Evolutionary conservation across 2,888 invertebrate genomes (phyloP).

Genomic region (Magallana nippona): DNA sequence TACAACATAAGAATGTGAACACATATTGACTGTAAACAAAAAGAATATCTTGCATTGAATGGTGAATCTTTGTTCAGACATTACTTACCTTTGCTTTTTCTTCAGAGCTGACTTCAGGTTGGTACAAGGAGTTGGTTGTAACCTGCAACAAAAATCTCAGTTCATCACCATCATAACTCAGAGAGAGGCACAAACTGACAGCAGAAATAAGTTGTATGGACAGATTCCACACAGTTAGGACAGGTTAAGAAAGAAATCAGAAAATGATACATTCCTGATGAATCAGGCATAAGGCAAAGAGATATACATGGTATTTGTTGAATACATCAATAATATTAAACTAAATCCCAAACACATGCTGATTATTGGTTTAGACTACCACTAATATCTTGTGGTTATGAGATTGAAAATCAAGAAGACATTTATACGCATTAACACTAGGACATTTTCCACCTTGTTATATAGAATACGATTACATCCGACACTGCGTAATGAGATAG

Average conservation of each 20-base stretch:
- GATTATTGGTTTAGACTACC: not conserved
- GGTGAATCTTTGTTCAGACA: no score
- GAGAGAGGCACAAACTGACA: no score
- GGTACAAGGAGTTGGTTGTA: conserved; percentile 11
- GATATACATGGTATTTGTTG: not conserved
- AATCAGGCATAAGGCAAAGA: not conserved
- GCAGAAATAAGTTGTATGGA: no score
- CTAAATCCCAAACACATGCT: conserved; percentile 15
- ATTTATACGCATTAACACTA: conserved; percentile 4
- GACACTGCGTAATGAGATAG: not conserved
- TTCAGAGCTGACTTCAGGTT: conserved; percentile 18
- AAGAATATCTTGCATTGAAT: no score
- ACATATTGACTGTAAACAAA: no score
- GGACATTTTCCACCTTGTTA: conserved; percentile 7
- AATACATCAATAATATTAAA: not conserved
- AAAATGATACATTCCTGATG: not conserved
- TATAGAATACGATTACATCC: not conserved
- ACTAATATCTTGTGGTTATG: not conserved
- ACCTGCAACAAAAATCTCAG: conserved; percentile 35
- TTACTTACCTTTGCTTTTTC: conserved; percentile 30
- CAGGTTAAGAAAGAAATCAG: not conserved
- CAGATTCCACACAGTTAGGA: no score
- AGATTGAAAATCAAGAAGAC: not conserved
- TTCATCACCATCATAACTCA: no score
- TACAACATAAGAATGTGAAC: no score